Base-by-base conservation (phyloP, 2,888 invertebrate species). In the Polyommatus icarus region DNA sequence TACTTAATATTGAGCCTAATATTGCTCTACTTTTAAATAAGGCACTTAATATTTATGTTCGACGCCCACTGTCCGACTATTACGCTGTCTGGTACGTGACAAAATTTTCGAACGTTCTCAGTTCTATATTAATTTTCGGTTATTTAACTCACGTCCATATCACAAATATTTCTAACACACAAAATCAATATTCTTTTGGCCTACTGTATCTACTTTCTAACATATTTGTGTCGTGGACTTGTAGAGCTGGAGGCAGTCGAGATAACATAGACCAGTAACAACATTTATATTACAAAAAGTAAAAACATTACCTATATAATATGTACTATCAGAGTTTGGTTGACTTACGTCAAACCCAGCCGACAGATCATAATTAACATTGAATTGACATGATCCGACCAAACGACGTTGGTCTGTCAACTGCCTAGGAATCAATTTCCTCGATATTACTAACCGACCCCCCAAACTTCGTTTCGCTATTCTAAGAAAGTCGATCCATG, bases 51-150 rank as follows among this genome's bases (percentile, higher is more conserved):
- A 67, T 67, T 67, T 67, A 67, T 18, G 67, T 67, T 5, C 67
- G 18, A 29, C 67, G 67, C 29, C 67, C 67, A 67, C 67, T 24
- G n/a, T 40, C 40, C n/a, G 40, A 72, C 72, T 73, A 73, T 73
- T 73, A 73, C 46, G 24, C 20, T 40, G 73, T 73, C 73, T 73
- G 73, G 40, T 73, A 73, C 73, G 73, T 73, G 73, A 73, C 46
- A 46, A 32, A 46, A 24, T 73, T 73, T 73, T 12, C 24, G 24
- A 67, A 67, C 67, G 32, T 67, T 67, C 67, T 15, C 29, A 18
- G 29, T 67, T 67, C 29, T 32, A 32, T 67, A 32, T 67, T 67
- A 32, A 67, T 67, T 67, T 67, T 67, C 3, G 29, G 67, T 15
- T 67, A 67, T 67, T 67, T 67, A 67, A 67, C 18, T 67, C 67